Base-by-base conservation (phyloP, 2,888 invertebrate genomes). In the Aspidiotus destructor region DNA sequence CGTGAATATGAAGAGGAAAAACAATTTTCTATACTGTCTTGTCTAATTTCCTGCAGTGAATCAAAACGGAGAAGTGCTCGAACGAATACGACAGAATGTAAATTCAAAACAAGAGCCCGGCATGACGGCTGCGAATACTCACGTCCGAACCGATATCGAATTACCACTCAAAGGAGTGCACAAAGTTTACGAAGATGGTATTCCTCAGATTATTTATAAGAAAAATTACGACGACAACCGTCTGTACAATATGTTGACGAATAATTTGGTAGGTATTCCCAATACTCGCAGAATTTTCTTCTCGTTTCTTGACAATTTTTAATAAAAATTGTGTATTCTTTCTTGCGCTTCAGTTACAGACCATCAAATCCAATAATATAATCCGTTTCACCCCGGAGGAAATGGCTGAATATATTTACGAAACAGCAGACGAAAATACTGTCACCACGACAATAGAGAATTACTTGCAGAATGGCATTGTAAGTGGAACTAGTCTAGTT, bases 351-450 rank as follows among this genome's bases (percentile, higher is more conserved):
- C 48, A 48, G 48, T 11, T 48, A 48, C 48, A 48, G 48, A 48
- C 48, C 2, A 11, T 48, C n/a, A 48, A n/a, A 48, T 13, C n/a
- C 10, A 70, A 53, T 16, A 64, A 52, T 44, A 16, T 58, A 11
- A 28, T 54, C 3, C 55, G 15, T 8, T 69, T 62, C 48, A 85
- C 87, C 0, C 87, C 89, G 0, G 79, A 86, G 65, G 89, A 89
- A 74, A 86, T 89, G 85, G 89, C 89, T 0, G 87, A 88, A 75
- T 89, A 89, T 73, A 85, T 89, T 3, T 88, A 87, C 76, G 88
- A 87, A 86, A 89, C 89, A 0, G 88, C 88, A 0, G 89, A 89
- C 75, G 88, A 89, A 75, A 83, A 84, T 64, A 87, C 89, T 8
- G 88, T 89, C 1, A 86, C 88, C 0, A 78, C 84, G 8, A 87